phyloP scores from a whole-genome alignment of 2,888 invertebrate genomes.

The Drosophila picticornis region DNA sequence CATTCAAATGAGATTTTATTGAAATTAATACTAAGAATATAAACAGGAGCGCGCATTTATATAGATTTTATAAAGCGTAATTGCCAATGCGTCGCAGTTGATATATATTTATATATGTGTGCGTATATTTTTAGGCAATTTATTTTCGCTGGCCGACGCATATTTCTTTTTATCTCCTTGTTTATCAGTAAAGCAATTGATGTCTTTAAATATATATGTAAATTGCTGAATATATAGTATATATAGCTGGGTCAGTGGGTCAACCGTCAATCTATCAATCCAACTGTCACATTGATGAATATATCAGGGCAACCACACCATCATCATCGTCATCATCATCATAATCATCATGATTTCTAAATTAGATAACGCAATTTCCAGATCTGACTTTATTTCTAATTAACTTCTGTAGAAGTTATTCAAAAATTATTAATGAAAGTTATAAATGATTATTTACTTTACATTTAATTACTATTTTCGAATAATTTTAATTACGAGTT shows the following conservation, averaged over 20 bases:
- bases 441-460: background rate
- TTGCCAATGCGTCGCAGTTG: slow-evolving; percentile 68
- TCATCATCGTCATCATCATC: slow-evolving; percentile 4
- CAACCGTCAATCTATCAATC: slow-evolving; percentile 56
- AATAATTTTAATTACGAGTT: background rate
- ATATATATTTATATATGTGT: background rate
- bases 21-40: background rate
- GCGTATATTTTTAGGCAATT: slow-evolving; percentile 49
- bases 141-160: slow-evolving; percentile 50
- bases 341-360: slow-evolving; percentile 8
- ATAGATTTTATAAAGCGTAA: slow-evolving; percentile 67
- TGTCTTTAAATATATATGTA: slow-evolving; percentile 7
- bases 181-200: slow-evolving; percentile 51
- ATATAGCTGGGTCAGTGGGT: slow-evolving; percentile 40
- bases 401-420: background rate
- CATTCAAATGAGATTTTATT: slow-evolving; percentile 45
- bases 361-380: background rate
- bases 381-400: background rate
- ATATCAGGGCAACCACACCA: slow-evolving; percentile 18
- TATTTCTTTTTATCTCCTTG: slow-evolving; percentile 68
- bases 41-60: background rate
- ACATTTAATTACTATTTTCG: background rate
- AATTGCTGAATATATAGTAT: background rate
- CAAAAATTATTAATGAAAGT: no score
- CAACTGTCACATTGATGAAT: slow-evolving; percentile 31